These are phyloP conservation scores for Acipenser transmontanus DNA, from an alignment of 2,797 vertebrate species.

Conservation along the genomic window DNA sequence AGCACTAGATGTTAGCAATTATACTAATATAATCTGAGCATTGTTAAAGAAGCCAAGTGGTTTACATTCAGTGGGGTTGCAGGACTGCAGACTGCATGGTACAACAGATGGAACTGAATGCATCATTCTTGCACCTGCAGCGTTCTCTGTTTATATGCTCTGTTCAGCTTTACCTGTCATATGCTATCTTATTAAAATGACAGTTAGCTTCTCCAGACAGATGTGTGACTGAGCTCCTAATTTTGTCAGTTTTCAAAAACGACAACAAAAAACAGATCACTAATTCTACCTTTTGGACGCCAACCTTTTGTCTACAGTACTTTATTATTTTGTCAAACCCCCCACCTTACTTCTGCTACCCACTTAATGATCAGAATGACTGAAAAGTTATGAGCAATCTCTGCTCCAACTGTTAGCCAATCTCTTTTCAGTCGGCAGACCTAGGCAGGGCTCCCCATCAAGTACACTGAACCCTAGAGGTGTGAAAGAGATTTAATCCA, in stretches of 20 bases:
- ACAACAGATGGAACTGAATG: conserved; percentile 26
- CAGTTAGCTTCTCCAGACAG: conserved; percentile 27
- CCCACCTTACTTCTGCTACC: too few relatives aligned
- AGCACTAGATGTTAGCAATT: too few relatives aligned
- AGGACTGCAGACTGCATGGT: neutral
- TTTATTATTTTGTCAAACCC: too few relatives aligned
- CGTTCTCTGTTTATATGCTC: conserved; percentile 14
- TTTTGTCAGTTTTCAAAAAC: neutral
- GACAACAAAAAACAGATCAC: neutral
- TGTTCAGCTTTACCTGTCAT: conserved; percentile 23
- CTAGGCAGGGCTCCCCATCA: too few relatives aligned
- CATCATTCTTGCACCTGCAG: conserved; percentile 31
- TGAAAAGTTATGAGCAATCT: too few relatives aligned
- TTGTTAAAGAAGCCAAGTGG: neutral
- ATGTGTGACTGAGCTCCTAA: conserved; percentile 17
- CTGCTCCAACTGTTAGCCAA: too few relatives aligned
- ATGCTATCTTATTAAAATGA: conserved; percentile 13
- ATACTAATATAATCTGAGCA: neutral
- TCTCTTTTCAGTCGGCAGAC: too few relatives aligned
- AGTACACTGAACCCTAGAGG: too few relatives aligned
- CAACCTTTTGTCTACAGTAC: neutral
- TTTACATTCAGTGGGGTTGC: conserved; percentile 1
- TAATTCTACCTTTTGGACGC: neutral
- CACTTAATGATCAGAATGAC: too few relatives aligned
- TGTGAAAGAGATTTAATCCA: too few relatives aligned